Evolutionary conservation across 2,888 invertebrate genomes (phyloP), one percentile per base, ranked within the genome.

Genomic region (Notodromas monacha): DNA sequence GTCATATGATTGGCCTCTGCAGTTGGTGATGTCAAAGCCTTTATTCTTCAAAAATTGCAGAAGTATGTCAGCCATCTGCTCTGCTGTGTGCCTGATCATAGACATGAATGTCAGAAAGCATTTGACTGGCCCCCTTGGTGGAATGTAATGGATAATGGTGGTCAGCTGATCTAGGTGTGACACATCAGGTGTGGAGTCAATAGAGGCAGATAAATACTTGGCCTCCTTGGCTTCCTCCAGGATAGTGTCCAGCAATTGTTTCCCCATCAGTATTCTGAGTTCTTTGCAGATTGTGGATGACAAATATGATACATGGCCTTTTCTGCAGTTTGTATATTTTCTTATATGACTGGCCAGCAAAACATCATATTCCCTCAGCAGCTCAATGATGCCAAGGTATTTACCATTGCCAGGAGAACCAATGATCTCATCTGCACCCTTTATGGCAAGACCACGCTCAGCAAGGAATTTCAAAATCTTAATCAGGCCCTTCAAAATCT

Each of bases 141-240:
- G n/a, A n/a, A 41, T 38, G 38, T 45, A 43, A 37, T 42, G 33
- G 36, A 45, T 34, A 8, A 42, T 40, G 16, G 43, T 37, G 33
- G 42, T 40, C 16, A 44, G 35, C 30, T 45, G 43, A 35, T 44
- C 42, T 35, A 40, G 30, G 35, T 42, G 41, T 26, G 40, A 38
- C 29, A 40, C 29, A 39, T 44, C 42, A 26, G 42, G 42, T 12
- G 40, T 44, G 31, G 37, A 38, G 26, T 42, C 40, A 16, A 42
- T 38, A 32, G 36, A 36, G 30, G 40, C 29, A 5, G 37, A 37
- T 15, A 29, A 37, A 31, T 31, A 37, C 26, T 37, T 37, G 34
- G 38, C 36, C 32, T 28, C 30, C 38, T 40, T 40, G 32, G 44
- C 28, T 40, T 43, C 41, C 26, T 36, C 34, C 8, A 41, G 15